Evolutionary conservation across 2,113 vertebrate genomes (phyloP), one percentile per base, ranked within the genome.

Genomic region (Barnardius zonarius): DNA sequence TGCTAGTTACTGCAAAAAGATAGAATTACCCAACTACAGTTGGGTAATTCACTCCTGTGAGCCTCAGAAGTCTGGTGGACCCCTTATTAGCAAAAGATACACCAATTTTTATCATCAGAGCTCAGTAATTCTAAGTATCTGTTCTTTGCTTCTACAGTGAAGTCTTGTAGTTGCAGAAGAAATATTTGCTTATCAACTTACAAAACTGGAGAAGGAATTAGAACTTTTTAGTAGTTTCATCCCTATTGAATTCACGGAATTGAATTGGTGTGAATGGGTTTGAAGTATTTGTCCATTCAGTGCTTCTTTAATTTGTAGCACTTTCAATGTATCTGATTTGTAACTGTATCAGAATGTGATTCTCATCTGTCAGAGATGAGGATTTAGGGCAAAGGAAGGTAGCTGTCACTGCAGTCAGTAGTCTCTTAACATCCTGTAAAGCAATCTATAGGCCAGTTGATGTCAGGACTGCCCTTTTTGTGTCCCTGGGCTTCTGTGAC

Each of bases 361-460:
- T 55, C 35, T 62, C 27, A 51, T 43, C 19, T 55, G 67, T 31
- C 27, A 30, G 37, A 48, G 6, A 17, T 27, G 33, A 57, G 64
- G 44, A 57, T 81, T 77, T 13, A 44, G 43, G 30, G 31, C 33
- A 33, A 16, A 43, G 24, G 49, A 8, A 52, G 67, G 30, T 7
- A 20, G 22, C 16, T 43, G 37, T 12, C 11, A 4, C 35, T 69
- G 77, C 49, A 55, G 6, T n/a, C 10, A 2, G 24, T 3, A 28
- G n/a, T 16, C 5, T 10, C 6, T 3, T 3, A 13, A 0, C 3
- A 83, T 28, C 25, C 64, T 28, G 24, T 5, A 13, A 14, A 31
- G 44, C 51, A n/a, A 4, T n/a, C 43, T 59, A 0, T 14, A 11
- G 82, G 31, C 10, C 48, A 86, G 46, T 37, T 17, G 4, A 0